These are phyloP conservation scores for Agapornis roseicollis DNA, from an alignment of 2,113 vertebrate genomes.

Conservation along the genomic window DNA sequence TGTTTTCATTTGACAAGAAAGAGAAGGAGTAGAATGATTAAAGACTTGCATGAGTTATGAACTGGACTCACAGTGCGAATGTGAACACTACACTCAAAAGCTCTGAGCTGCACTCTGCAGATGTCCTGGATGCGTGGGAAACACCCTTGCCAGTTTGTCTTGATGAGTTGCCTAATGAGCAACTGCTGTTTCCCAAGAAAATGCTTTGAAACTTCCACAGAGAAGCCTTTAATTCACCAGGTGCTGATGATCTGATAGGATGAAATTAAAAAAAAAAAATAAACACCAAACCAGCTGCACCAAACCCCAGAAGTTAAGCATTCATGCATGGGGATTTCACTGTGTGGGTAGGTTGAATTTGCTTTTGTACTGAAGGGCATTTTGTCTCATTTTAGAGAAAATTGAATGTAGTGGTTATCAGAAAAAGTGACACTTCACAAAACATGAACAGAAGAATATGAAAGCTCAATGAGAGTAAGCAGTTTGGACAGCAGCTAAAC, in stretches of 20 bases:
- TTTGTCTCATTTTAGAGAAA: background rate
- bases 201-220: background rate
- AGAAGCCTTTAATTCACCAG: background rate
- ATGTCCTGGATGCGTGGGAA: constrained; percentile 4
- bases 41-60: background rate
- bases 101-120: background rate
- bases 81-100: background rate
- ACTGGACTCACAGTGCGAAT: background rate
- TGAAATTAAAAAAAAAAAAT: constrained; percentile 7
- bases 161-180: background rate
- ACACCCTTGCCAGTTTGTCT: background rate
- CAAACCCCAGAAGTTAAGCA: background rate
- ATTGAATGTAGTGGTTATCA: background rate
- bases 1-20: background rate
- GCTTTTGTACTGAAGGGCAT: background rate
- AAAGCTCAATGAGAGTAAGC: background rate
- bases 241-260: background rate
- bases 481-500: background rate
- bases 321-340: background rate
- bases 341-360: background rate
- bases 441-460: background rate
- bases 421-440: background rate
- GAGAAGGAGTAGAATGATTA: background rate
- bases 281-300: background rate
- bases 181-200: background rate